Evolutionary conservation across 1,140 invertebrate genomes (phyloP).

Genomic region (Lysiphlebus fabarum): DNA sequence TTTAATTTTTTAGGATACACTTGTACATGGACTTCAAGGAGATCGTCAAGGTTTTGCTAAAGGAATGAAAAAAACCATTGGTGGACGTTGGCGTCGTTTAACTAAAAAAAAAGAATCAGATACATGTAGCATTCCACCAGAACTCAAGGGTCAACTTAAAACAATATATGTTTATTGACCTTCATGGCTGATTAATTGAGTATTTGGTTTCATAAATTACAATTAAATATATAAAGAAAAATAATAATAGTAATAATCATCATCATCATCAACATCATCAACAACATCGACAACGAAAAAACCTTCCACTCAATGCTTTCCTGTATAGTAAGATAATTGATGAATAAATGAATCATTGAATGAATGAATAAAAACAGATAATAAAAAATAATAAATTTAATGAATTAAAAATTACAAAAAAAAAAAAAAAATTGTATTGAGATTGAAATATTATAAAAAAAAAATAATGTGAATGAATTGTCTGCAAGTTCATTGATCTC

Average conservation of each 20-base stretch:
- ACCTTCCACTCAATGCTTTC: slow-evolving; percentile 43
- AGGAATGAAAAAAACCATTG: slow-evolving; percentile 77
- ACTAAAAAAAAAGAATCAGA: slow-evolving; percentile 77
- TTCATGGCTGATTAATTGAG: slow-evolving; percentile 1
- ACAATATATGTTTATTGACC: slow-evolving; percentile 83
- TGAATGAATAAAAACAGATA: slow-evolving; percentile 2
- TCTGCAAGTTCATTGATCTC: neutral
- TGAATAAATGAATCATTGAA: neutral
- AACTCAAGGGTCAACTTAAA: slow-evolving; percentile 81
- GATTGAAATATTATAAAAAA: slow-evolving; percentile 3
- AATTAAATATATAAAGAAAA: neutral
- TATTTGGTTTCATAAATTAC: neutral
- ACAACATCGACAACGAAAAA: slow-evolving; percentile 15
- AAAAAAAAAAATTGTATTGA: slow-evolving; percentile 9
- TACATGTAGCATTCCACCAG: slow-evolving; percentile 78
- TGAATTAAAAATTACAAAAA: slow-evolving; percentile 1
- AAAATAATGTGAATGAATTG: slow-evolving; percentile 8
- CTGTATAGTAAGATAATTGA: slow-evolving; percentile 35
- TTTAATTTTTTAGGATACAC: slow-evolving; percentile 66
- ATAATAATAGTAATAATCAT: neutral
- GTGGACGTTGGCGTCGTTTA: slow-evolving; percentile 75
- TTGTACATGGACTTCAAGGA: slow-evolving; percentile 67
- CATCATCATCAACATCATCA: neutral
- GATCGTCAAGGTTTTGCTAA: slow-evolving; percentile 72
- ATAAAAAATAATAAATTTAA: slow-evolving; percentile 8